Percentiles rank a stretch among this genome's conserved stretches.
Evolutionary conservation across 1,140 invertebrate species (phyloP).

Genomic region (Drosophila kepulauana): DNA sequence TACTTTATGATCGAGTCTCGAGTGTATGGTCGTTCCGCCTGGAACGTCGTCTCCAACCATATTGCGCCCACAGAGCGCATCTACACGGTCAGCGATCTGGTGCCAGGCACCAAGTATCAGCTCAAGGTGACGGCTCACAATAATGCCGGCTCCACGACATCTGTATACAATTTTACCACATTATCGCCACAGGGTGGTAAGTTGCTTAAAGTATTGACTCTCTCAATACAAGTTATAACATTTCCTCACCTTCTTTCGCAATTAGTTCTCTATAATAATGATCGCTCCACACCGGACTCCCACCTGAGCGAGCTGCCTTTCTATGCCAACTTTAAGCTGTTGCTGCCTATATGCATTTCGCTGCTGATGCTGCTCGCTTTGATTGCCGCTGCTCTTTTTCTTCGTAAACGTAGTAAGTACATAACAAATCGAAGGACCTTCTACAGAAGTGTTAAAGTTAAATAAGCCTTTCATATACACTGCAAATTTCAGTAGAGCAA

Average conservation of each 20-base stretch:
- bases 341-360: constrained; percentile 89
- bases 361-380: constrained; percentile 88
- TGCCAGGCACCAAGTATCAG: constrained; percentile 94
- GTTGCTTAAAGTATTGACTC: constrained; percentile 44
- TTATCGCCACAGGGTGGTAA: constrained; percentile 90
- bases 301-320: constrained; percentile 88
- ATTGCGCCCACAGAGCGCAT: constrained; percentile 91
- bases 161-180: constrained; percentile 95
- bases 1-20: constrained; percentile 93
- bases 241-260: not conserved
- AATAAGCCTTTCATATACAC: no score
- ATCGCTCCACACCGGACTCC: constrained; percentile 87
- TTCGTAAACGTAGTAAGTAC: constrained; percentile 88
- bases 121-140: constrained; percentile 95
- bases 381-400: constrained; percentile 87
- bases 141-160: constrained; percentile 95
- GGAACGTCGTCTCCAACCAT: constrained; percentile 91
- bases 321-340: constrained; percentile 89
- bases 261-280: constrained; percentile 86
- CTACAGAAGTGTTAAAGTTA: no score
- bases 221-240: not conserved
- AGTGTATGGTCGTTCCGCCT: constrained; percentile 85
- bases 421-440: no score
- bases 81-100: constrained; percentile 92
- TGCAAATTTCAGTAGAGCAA: no score